Base-by-base conservation (phyloP, 2,888 invertebrate genomes). In the Pecten maximus region DNA sequence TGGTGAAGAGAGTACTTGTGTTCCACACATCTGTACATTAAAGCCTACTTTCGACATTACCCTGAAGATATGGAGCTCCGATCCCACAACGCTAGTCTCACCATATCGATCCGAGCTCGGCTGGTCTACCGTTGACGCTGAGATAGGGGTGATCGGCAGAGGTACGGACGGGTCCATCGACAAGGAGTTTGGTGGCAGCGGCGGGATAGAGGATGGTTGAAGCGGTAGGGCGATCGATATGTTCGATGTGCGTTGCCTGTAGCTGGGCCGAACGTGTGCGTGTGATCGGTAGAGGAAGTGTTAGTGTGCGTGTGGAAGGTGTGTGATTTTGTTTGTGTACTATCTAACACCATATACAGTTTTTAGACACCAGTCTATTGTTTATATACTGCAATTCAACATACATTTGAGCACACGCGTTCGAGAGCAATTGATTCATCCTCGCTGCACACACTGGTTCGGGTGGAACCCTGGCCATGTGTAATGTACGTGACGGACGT, bases 21-120 rank as follows among this genome's bases (percentile, higher is more conserved):
- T 74, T 35, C 74, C 74, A 74, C 74, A 74, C 74, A 74, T 74
- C 74, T 74, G 74, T 74, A 74, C 15, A 74, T 74, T 74, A 35
- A 74, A 74, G 8, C 35, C 74, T 74, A 74, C 23, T 74, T 74
- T 74, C 74, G 74, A 74, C 74, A 74, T 74, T 74, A 74, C 74
- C 74, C 74, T 74, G 35, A 74, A 74, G 74, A 74, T 74, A 74
- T 35, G 74, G 74, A 74, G 74, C 74, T 74, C 74, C 35, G 35
- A 74, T 23, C 74, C 74, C 16, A 74, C 74, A 74, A 74, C 74
- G 74, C 16, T 74, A 28, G 74, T 74, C 74, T 74, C 74, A 74
- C 35, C 74, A 74, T 74, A 74, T 74, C 74, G 74, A 74, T 74
- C 74, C 28, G 74, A 15, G 54, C 54, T 54, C 54, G 74, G 74